Base-by-base conservation (phyloP, 2,113 vertebrate species). In the Anguilla rostrata region DNA sequence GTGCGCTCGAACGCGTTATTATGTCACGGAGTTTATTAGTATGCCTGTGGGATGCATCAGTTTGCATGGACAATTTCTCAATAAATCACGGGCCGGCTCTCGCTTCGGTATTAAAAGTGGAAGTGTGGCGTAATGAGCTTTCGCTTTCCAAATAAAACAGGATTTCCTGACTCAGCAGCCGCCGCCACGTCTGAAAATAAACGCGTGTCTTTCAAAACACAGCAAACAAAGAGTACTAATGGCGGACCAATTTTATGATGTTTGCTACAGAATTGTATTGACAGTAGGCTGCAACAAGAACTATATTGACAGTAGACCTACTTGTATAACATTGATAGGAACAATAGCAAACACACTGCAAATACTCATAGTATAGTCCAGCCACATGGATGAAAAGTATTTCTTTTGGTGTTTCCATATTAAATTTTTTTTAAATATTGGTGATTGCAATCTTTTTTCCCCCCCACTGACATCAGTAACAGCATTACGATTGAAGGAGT, bases 1-100 rank as follows among this genome's bases (percentile, higher is more conserved):
- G 95, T 91, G 92, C 94, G 93, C 93, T 93, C 91, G 96, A 94
- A 94, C 93, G 93, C 92, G 91, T 94, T 95, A 93, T 96, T 95
- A 94, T 96, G 94, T 96, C 95, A 95, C 93, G 89, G 92, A 93
- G 94, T 95, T 96, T 95, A 96, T 97, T 96, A 95, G 92, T 94
- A 93, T 95, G 93, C 95, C 91, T 91, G 89, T 93, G 94, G 93
- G 96, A 95, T 93, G 93, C 92, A 94, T 94, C 94, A 93, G 94
- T 94, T 94, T 93, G 90, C 94, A 93, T 94, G 94, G 93, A 95
- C 93, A 86, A 26, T 92, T 92, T 85, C 34, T 94, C 91, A 92
- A 91, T 94, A 94, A 94, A 92, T 94, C 90, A 89, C 88, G 43
- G 88, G 86, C 78, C 66, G n/a, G 84, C 87, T 84, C 14, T 34